Base-by-base conservation (phyloP, 2,888 invertebrate genomes). In the Uloborus plumipes region DNA sequence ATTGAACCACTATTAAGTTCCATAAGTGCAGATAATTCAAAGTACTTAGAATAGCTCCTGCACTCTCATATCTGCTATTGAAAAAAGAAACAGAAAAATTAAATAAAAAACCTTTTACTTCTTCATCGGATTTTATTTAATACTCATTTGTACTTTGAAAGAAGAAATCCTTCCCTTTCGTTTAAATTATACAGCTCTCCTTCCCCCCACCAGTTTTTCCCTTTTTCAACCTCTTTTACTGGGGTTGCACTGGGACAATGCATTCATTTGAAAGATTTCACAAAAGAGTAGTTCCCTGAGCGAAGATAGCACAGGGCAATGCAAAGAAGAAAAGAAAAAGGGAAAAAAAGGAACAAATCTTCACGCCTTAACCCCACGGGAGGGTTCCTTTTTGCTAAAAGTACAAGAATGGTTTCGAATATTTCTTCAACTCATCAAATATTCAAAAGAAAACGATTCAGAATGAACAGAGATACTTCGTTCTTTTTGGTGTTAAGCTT, bases 381-480 rank as follows among this genome's bases (percentile, higher is more conserved):
- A 11, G n/a, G 16, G 39, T 50, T 55, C 18, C 50, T 72, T 59
- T 65, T 69, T 53, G 66, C 66, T 58, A 65, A 55, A 58, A 39
- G 65, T 67, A 22, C 39, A 18, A 39, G 64, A 64, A 47, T 47
- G 64, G 62, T 58, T 47, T 47, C 62, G 80, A 81, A 74, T 73
- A 81, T 75, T 81, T 74, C 55, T 74, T 80, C 64, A 53, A 31
- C 74, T 70, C 80, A 81, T 81, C 80, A 73, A 81, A 74, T 81
- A 81, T 81, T 81, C 80, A 81, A 70, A 74, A 81, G 80, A 74
- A 49, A 65, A 64, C 39, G 39, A 64, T 64, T 47, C 47, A 47
- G 47, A 64, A 64, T 39, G 39, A 39, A 11, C 39, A 39, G 39
- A 39, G 39, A 39, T 39, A 39, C 9, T 39, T 39, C 39, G 39